Evolutionary conservation across 2,888 invertebrate species (phyloP).

Genomic region (Dolichomitus sp.): DNA sequence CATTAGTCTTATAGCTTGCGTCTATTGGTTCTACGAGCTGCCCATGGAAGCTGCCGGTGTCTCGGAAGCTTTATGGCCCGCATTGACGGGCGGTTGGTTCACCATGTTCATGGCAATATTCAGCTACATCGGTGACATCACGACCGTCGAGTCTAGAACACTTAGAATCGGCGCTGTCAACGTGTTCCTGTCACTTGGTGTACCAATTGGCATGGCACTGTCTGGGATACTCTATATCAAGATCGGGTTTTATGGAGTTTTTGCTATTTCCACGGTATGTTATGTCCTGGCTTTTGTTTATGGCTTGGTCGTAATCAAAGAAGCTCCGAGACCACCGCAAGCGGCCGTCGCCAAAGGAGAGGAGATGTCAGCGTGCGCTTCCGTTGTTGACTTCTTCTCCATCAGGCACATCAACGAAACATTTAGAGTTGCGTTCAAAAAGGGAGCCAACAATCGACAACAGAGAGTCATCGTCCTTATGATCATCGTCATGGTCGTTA

Average conservation of each 20-base stretch:
- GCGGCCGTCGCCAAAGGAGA: constrained; percentile 83
- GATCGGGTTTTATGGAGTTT: constrained; percentile 94
- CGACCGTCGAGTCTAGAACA: constrained; percentile 94
- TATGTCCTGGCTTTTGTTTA: constrained; percentile 92
- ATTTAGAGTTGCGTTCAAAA: constrained; percentile 93
- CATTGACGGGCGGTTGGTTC: constrained; percentile 94
- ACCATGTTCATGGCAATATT: constrained; percentile 97
- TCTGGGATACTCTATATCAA: constrained; percentile 93
- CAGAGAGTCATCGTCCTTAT: constrained; percentile 92
- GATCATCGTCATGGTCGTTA: constrained; percentile 94
- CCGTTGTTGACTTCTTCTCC: constrained; percentile 92
- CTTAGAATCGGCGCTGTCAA: constrained; percentile 95
- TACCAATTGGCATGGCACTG: constrained; percentile 95
- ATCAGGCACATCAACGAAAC: constrained; percentile 92
- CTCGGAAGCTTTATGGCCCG: constrained; percentile 94
- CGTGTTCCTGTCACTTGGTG: constrained; percentile 95
- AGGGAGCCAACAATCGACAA: constrained; percentile 91
- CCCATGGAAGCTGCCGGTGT: constrained; percentile 94
- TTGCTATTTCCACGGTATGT: constrained; percentile 91
- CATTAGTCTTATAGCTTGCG: constrained; percentile 92
- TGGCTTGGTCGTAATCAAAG: constrained; percentile 91
- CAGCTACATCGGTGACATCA: constrained; percentile 96
- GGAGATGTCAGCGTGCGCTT: constrained; percentile 86
- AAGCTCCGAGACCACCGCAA: constrained; percentile 86
- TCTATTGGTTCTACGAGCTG: constrained; percentile 92